A percentile compares a stretch with the other conserved stretches of the same genome.
Conservation (phyloP, 2,797 vertebrate genomes). For the Argentina silus region DNA sequence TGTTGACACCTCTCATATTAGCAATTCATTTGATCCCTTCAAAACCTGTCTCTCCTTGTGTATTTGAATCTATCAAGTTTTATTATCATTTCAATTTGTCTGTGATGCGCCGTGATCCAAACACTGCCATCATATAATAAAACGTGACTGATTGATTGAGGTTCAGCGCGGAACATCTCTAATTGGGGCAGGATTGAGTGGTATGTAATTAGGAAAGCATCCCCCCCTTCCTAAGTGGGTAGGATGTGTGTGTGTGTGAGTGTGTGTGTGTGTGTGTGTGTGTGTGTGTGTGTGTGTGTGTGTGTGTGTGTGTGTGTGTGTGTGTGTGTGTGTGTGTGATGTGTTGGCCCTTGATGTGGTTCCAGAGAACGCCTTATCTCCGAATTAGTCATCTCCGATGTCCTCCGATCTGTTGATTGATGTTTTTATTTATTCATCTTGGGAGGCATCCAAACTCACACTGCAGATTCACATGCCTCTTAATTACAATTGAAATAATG, state of each 20-base stretch:
- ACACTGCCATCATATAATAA: slow-evolving; percentile 50
- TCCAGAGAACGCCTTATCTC: slow-evolving; percentile 29
- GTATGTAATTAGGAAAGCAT: slow-evolving; percentile 38
- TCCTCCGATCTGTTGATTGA: slow-evolving; percentile 31
- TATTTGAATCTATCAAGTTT: slow-evolving; percentile 24
- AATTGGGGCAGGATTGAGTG: slow-evolving; percentile 57
- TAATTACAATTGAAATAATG: slow-evolving; percentile 44
- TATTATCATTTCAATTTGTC: slow-evolving; percentile 34
- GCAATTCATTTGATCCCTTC: neutral
- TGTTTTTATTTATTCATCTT: slow-evolving; percentile 43
- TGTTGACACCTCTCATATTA: slow-evolving; percentile 9
- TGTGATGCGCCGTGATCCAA: slow-evolving; percentile 37
- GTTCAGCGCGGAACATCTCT: slow-evolving; percentile 51
- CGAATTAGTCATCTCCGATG: slow-evolving; percentile 12
- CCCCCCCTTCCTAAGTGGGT: slow-evolving; percentile 9
- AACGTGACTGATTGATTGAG: slow-evolving; percentile 61
- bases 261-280: slow-evolving; percentile 18
- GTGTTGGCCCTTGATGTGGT: slow-evolving; percentile 25
- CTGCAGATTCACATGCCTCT: slow-evolving; percentile 24
- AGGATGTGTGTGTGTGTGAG: slow-evolving; percentile 16
- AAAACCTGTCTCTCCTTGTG: slow-evolving; percentile 9
- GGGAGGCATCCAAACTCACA: slow-evolving; percentile 22
- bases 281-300: slow-evolving; percentile 24
- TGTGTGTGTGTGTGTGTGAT: slow-evolving; percentile 18
- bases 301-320: slow-evolving; percentile 12